A percentile compares a stretch with the other conserved stretches of the same genome.
These are phyloP conservation scores for Nyctibius grandis DNA, from an alignment of 2,797 vertebrate genomes.

Conservation along the genomic window DNA sequence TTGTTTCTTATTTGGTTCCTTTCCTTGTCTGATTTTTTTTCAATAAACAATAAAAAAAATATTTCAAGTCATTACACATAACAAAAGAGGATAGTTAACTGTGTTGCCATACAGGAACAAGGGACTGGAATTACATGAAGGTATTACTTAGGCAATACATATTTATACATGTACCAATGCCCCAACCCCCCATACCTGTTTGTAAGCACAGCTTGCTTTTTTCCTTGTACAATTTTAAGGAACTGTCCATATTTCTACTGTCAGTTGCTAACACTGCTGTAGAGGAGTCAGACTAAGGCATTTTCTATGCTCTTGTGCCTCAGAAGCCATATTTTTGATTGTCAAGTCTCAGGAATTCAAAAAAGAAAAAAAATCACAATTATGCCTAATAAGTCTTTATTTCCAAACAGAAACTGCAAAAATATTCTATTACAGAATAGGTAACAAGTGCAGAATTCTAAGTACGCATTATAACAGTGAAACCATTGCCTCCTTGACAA, in stretches of 20 bases:
- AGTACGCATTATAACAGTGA: constrained; percentile 6
- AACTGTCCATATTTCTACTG: neutral
- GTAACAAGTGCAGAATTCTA: constrained; percentile 45
- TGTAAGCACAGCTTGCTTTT: neutral
- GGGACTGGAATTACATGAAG: neutral
- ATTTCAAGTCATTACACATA: neutral
- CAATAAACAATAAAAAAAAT: neutral
- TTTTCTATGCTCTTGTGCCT: neutral
- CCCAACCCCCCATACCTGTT: neutral
- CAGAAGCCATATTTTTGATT: neutral
- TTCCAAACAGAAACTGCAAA: constrained; percentile 64
- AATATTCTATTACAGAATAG: constrained; percentile 64
- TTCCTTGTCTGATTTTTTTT: neutral
- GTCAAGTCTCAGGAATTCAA: neutral
- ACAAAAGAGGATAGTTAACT: neutral
- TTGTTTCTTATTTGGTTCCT: neutral
- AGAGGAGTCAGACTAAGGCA: neutral
- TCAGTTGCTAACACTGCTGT: neutral
- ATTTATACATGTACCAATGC: neutral
- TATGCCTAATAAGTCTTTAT: constrained; percentile 49
- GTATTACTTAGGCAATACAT: neutral
- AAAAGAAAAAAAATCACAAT: neutral
- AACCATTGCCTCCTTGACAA: constrained; percentile 38
- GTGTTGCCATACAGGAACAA: neutral
- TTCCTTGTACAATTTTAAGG: neutral